Conservation (phyloP, 1,140 invertebrate species). For the Drosophila quadrilineata region DNA sequence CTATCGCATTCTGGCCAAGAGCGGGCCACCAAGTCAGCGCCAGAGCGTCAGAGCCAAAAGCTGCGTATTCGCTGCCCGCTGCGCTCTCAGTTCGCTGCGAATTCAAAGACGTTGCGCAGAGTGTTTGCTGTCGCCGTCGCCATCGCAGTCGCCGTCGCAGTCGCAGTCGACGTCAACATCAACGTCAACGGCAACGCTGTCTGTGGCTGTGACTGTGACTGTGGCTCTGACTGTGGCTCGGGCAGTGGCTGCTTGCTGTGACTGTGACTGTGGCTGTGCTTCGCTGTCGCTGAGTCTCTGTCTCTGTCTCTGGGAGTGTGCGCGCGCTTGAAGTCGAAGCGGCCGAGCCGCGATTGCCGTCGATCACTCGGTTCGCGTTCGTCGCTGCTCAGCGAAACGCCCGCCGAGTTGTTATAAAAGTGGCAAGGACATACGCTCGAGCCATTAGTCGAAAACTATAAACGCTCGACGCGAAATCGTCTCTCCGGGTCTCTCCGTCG, state of each 20-base stretch:
- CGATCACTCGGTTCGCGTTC: conserved; percentile 70
- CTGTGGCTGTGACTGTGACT: background rate
- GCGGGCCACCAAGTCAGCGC: conserved; percentile 18
- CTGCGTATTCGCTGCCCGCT: conserved; percentile 9
- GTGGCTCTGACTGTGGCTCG: background rate
- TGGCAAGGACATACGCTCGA: conserved; percentile 81
- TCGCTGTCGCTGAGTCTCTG: background rate
- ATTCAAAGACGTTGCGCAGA: conserved; percentile 32
- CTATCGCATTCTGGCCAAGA: conserved; percentile 40
- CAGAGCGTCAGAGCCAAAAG: conserved; percentile 20
- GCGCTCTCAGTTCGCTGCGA: conserved; percentile 22
- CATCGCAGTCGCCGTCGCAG: conserved; percentile 23
- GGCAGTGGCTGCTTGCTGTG: background rate
- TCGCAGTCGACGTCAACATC: background rate
- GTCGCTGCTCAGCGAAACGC: conserved; percentile 55
- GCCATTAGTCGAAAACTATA: conserved; percentile 81
- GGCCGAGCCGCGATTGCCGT: conserved; percentile 48
- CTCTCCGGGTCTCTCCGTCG: conserved; percentile 64
- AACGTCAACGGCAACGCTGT: background rate
- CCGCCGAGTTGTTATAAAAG: conserved; percentile 80
- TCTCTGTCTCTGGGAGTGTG: conserved; percentile 24
- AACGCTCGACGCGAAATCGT: conserved; percentile 81
- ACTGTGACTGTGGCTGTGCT: too few species aligned
- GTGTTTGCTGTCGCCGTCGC: too few species aligned
- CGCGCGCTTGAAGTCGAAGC: conserved; percentile 41